Evolutionary conservation across 2,113 vertebrate species (phyloP), one percentile per base, ranked within the genome.

Genomic region (Eptatretus burgeri): DNA sequence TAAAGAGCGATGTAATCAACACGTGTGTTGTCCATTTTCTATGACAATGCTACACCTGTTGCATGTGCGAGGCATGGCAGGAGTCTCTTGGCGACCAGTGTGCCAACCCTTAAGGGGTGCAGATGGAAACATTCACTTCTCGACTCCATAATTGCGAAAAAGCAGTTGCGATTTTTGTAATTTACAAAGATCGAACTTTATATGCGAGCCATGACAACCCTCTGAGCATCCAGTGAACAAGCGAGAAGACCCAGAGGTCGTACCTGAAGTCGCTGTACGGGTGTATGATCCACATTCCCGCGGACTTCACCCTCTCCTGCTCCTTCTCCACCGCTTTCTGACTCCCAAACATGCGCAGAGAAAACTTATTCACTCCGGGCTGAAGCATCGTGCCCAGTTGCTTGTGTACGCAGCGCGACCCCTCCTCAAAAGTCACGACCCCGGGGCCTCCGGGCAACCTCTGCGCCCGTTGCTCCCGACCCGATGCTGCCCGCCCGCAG

Each of bases 241-340:
- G 53, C 53, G 16, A 10, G 10, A 5, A 19, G 5, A 19, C 5
- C 53, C 11, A 9, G 9, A 12, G 10, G 16, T 12, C 56, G n/a
- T 19, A 60, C 56, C 56, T 60, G 56, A 60, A 60, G 56, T 60
- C 56, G 56, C 56, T 60, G 56, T 60, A 60, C 2, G 56, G 56
- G 56, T 60, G 56, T 2, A 60, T 60, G 56, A 60, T 60, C 56
- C 56, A 60, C 56, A 60, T n/a, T 9, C 56, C 56, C 9, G 12
- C 56, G 16, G 56, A 60, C 56, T 60, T 60, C 9, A 60, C 56
- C 9, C 56, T n/a, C 12, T 60, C 56, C 12, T 60, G 56, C 12
- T 60, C 56, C 56, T 19, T 60, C 16, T n/a, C 56, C 56, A 60
- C 56, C 56, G 56, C 56, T 12, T 60, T 60, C 56, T 60, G 16